A percentile compares a stretch with the other conserved stretches of the same genome.
Evolutionary conservation across 2,797 vertebrate genomes (phyloP).

Genomic region (Notolepis coatsorum): DNA sequence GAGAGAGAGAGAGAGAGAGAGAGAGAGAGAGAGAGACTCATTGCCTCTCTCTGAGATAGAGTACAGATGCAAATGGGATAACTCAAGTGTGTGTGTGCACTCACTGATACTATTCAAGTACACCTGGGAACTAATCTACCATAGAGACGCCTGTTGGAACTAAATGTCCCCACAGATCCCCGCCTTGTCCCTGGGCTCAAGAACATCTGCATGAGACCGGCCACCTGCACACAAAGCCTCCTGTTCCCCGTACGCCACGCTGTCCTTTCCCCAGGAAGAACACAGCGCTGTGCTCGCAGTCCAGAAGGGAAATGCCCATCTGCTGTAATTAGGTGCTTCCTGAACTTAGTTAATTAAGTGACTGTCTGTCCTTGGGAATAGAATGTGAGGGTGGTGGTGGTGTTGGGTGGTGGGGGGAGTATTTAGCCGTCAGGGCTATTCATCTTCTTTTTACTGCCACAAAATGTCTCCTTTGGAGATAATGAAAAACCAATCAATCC

Average conservation of each 20-base stretch:
- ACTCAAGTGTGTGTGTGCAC: background rate
- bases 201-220: conserved; percentile 37
- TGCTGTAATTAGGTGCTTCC: conserved; percentile 52
- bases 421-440: no score
- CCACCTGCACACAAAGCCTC: conserved; percentile 43
- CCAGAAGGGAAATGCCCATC: conserved; percentile 45
- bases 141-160: conserved; percentile 31
- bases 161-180: conserved; percentile 21
- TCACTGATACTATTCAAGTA: conserved; percentile 43
- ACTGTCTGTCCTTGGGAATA: conserved; percentile 8
- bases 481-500: no score
- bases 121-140: conserved; percentile 53
- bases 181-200: conserved; percentile 49
- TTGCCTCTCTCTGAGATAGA: background rate
- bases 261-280: conserved; percentile 43
- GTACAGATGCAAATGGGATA: background rate
- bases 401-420: no score
- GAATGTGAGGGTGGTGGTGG: no score
- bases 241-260: conserved; percentile 8
- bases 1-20: background rate
- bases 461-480: no score
- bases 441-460: no score
- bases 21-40: conserved; percentile 5
- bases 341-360: conserved; percentile 36
- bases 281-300: conserved; percentile 44